Base-by-base conservation (phyloP, 2,888 invertebrate genomes). In the Epinotia bilunana region DNA sequence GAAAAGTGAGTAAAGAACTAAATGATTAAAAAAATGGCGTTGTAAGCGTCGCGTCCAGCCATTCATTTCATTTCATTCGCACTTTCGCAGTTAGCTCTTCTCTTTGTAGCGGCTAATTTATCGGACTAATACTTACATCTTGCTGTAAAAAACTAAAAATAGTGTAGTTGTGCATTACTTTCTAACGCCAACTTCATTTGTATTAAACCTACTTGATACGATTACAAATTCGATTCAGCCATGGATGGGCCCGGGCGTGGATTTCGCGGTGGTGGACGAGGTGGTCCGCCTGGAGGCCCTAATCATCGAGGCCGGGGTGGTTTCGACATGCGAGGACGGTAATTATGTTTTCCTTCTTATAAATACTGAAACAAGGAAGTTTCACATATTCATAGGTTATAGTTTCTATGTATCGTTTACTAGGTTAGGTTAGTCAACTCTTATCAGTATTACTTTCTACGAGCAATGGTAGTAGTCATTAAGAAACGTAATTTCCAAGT, bases 261-360 rank as follows among this genome's bases (percentile, higher is more conserved):
- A 57, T 94, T 92, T 79, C 91, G 92, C 61, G 91, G 91, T 60
- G 91, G 91, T 68, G 92, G 92, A 77, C 91, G 94, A 78, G 93
- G 93, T 72, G 91, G 92, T 2, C 93, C 92, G 49, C 90, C 87
- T 55, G 74, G 74, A 49, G 92, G 93, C 3, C 82, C 77, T n/a
- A 78, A 77, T 68, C 81, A 82, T 74, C 85, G 93, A 84, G 93
- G 93, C 62, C 85, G 93, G 79, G 92, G 93, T 63, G 91, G 92
- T 57, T 93, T 91, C 77, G 93, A 94, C 57, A 93, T 93, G 93
- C 88, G 93, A 72, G 94, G 94, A 80, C 89, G 94, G 94, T 94
- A 85, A 85, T 85, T 23, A 58, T 67, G 3, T 23, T 43, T 46
- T 28, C 6, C 11, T n/a, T 13, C 2, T 57, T 53, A 39, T 12